Percentiles rank a stretch among this genome's conserved stretches.
Conservation (phyloP, 2,113 vertebrate genomes). For the Calypte anna region DNA sequence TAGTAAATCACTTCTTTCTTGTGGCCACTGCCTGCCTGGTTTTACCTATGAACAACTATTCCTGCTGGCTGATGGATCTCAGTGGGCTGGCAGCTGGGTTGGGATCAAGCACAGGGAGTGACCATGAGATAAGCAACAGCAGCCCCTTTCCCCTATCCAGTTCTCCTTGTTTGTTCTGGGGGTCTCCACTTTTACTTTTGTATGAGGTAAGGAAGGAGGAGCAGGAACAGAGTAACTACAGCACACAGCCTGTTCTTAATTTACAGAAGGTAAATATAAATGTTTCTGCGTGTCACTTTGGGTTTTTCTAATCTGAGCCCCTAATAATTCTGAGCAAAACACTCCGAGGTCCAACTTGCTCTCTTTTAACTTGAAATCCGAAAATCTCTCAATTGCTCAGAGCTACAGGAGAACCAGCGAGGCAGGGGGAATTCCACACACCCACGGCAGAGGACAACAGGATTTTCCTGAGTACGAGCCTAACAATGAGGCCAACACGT, state of each 20-base stretch:
- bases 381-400: background rate
- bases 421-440: slow-evolving; percentile 17
- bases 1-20: slow-evolving; percentile 59
- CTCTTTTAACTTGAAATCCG: slow-evolving; percentile 7
- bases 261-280: background rate
- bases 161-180: background rate
- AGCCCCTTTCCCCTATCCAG: background rate
- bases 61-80: background rate
- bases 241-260: background rate
- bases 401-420: background rate
- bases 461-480: slow-evolving; percentile 28
- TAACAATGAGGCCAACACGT: background rate
- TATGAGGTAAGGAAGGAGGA: background rate
- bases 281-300: background rate
- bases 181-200: background rate
- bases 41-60: slow-evolving; percentile 38
- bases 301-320: background rate
- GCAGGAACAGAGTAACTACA: background rate
- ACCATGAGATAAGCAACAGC: background rate
- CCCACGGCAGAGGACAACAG: background rate
- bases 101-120: background rate
- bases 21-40: background rate
- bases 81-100: background rate
- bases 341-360: background rate
- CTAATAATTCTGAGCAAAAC: background rate